Evolutionary conservation across 2,797 vertebrate species (phyloP), one percentile per base, ranked within the genome.

Genomic region (Hippocampus kuda): DNA sequence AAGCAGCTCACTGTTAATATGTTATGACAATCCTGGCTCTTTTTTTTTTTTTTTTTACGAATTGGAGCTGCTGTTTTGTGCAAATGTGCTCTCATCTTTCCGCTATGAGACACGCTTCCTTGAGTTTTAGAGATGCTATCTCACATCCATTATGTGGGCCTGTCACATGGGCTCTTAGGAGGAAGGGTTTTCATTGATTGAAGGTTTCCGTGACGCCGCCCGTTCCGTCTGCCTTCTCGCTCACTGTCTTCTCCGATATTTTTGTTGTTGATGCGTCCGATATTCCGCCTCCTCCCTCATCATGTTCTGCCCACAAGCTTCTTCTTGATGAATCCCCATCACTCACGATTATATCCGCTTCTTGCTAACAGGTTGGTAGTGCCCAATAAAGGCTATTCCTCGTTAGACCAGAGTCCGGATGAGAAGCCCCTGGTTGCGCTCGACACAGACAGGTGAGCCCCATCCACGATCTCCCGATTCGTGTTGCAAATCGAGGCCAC

Each of bases 381-480:
- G 78, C 96, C 96, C 63, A 98, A 97, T 84, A 98, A 98, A 91
- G 96, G 96, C 70, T 98, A 98, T 83, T 97, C 96, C 0, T 98
- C 96, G 0, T 91, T 98, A 92, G 96, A 98, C 79, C 95, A 98
- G 91, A 98, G 95, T 78, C 95, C 96, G 3, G 96, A 98, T 77
- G 96, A 98, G 85, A 98, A 98, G 83, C 96, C 95, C 8, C 86
- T 98, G 85, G 96, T 98, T 83, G 95, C 96, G 72, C 89, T 98
- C 85, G 96, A 98, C 85, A 98, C 96, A 13, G 96, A 98, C 93
- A 98, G 96, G 96, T 98, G 80, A 81, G 5, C 24, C 42, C 18
- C 5, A 5, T 5, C 22, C 56, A 49, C 27, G 24, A 48, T 22
- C 68, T 18, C 11, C 60, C 18, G 44, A 8, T 6, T 9, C 18